Base-by-base conservation (phyloP, 2,888 invertebrate genomes). In the Lomographa bimaculata region DNA sequence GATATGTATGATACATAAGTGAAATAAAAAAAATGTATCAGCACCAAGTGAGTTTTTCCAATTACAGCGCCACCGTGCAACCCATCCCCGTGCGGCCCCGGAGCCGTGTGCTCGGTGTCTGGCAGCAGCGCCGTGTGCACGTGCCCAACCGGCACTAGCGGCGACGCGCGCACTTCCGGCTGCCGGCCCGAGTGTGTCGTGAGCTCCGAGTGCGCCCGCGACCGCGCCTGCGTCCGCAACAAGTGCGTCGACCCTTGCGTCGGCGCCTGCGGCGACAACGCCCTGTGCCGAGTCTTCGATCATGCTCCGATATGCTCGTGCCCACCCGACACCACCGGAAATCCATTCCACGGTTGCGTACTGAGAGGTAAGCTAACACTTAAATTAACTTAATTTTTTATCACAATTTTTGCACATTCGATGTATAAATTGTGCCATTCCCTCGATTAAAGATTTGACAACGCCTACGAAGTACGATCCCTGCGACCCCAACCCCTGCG, bases 131-230 rank as follows among this genome's bases (percentile, higher is more conserved):
- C 94, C 0, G 83, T 94, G 7, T 96, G 96, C 62, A 92, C 94
- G 56, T 96, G 96, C 61, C 82, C 94, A 2, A 91, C 92, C 17
- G 95, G 95, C 12, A 95, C 94, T 66, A 91, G 90, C 54, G 96
- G 95, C 8, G 91, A 93, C 34, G 94, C 96, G 19, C 91, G 92
- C 10, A 92, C 83, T 91, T 94, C 80, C 90, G 94, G 94, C 16
- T 97, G 96, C 66, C 90, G 93, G 44, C 95, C 96, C 0, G 96
- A 96, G 73, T 96, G 96, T 72, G 92, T 95, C 1, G 92, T 95
- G 12, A 96, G 94, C 70, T 92, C 95, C 0, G 96, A 96, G 67
- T 96, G 96, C 68, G 80, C 94, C 3, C 91, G 93, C 30, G 92
- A 95, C 68, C 92, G 91, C 30, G 93, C 95, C 11, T 97, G 97